These are phyloP conservation scores for Catharus bicknelli DNA, from an alignment of 2,113 vertebrate species.

Conservation along the genomic window DNA sequence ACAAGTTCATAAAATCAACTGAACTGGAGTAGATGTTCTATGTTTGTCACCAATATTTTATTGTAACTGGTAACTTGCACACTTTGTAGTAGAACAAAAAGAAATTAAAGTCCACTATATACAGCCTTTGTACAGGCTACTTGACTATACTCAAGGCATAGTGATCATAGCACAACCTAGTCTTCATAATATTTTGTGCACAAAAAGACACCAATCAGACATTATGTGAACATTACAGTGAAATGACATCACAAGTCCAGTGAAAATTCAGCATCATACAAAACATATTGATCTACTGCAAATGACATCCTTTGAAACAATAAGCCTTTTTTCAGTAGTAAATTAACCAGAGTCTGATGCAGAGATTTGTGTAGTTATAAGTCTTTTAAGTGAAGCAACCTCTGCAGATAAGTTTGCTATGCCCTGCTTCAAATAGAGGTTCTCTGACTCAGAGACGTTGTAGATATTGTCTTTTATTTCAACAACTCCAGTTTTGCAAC, in stretches of 20 bases:
- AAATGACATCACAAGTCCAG: conserved; percentile 87
- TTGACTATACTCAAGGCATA: conserved; percentile 81
- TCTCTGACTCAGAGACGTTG: conserved; percentile 78
- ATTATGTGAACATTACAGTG: conserved; percentile 85
- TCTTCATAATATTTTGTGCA: conserved; percentile 79
- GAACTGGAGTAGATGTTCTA: conserved; percentile 54
- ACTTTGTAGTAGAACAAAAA: conserved; percentile 77
- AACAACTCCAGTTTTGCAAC: conserved; percentile 69
- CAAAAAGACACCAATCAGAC: conserved; percentile 78
- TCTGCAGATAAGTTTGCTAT: conserved; percentile 82
- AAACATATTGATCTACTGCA: conserved; percentile 78
- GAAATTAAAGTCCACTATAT: conserved; percentile 79
- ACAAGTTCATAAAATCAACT: conserved; percentile 60
- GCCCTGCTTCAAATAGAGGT: conserved; percentile 82
- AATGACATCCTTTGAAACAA: conserved; percentile 69
- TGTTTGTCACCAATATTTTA: conserved; percentile 86
- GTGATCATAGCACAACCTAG: conserved; percentile 75
- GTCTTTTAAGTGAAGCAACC: conserved; percentile 84
- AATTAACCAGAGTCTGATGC: conserved; percentile 82
- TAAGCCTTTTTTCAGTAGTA: conserved; percentile 74
- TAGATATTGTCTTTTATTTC: conserved; percentile 78
- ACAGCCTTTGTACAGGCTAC: conserved; percentile 78
- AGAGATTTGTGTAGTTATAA: conserved; percentile 81
- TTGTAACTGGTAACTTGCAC: conserved; percentile 87
- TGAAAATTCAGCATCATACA: conserved; percentile 81